Evolutionary conservation across 2,113 vertebrate species (phyloP).

Genomic region (Patagioenas fasciata): DNA sequence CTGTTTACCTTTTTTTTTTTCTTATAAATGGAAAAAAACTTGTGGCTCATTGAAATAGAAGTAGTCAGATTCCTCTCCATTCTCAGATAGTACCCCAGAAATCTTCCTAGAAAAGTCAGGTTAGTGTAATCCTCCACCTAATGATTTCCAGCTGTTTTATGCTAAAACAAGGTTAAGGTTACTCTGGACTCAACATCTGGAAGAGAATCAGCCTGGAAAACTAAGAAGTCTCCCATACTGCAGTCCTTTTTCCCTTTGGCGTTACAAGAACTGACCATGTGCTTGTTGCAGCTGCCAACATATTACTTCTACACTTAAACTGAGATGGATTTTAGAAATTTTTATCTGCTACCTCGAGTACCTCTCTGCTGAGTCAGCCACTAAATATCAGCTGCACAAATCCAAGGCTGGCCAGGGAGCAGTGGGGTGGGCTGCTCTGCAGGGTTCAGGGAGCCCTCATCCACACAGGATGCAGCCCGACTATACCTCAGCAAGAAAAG

Average conservation of each 20-base stretch:
- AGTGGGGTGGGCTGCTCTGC: accelerated
- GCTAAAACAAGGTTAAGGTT: not conserved
- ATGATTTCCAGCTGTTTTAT: not conserved
- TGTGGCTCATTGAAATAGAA: not conserved
- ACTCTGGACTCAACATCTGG: not conserved
- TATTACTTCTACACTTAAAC: not conserved
- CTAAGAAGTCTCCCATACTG: not conserved
- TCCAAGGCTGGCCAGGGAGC: not conserved
- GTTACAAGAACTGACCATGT: not conserved
- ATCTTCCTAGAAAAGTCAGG: not conserved
- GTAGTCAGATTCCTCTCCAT: not conserved
- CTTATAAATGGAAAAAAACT: not conserved
- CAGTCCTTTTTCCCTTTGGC: not conserved
- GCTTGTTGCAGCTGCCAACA: not conserved
- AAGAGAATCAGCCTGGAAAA: not conserved
- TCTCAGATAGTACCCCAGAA: not conserved
- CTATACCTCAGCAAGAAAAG: not conserved
- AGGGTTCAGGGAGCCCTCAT: not conserved
- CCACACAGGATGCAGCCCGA: accelerated
- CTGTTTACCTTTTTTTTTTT: not conserved
- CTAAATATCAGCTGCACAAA: not conserved
- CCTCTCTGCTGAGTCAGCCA: not conserved
- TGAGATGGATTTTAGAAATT: not conserved
- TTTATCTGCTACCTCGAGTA: not conserved
- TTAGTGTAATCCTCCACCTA: not conserved